phyloP scores from a whole-genome alignment of 2,113 vertebrate genomes.

The Fulmarus glacialis region DNA sequence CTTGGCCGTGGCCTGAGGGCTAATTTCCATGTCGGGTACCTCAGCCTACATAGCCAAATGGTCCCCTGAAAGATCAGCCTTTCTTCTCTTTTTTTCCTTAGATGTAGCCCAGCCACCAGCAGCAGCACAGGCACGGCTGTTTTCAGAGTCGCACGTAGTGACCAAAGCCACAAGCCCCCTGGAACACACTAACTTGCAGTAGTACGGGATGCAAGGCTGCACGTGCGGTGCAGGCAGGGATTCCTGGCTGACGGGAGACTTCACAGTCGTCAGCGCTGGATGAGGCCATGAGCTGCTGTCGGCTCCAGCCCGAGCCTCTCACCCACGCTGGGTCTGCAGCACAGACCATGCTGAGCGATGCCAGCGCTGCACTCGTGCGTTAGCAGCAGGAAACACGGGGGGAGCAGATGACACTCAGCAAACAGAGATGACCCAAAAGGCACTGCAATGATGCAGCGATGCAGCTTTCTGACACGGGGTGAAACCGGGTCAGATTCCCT shows the following conservation, averaged over 20 bases:
- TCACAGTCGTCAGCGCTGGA: accelerated
- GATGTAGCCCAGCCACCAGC: background rate
- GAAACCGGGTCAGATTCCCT: background rate
- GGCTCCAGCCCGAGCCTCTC: background rate
- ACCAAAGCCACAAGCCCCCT: background rate
- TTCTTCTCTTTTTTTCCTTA: background rate
- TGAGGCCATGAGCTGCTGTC: accelerated
- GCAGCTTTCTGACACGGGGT: background rate
- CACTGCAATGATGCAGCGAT: accelerated
- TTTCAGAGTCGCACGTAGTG: accelerated
- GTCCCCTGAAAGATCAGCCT: background rate
- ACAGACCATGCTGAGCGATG: accelerated
- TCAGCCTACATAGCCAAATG: background rate
- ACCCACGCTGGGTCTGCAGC: accelerated
- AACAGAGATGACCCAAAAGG: background rate
- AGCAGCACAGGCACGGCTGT: background rate
- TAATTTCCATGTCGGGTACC: background rate
- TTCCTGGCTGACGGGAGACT: accelerated
- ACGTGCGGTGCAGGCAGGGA: accelerated
- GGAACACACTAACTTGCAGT: background rate
- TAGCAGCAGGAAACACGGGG: accelerated
- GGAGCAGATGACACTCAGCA: background rate
- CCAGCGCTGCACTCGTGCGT: accelerated
- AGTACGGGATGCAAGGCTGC: background rate
- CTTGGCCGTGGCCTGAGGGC: background rate